These are phyloP conservation scores for Gnathonemus longibarbis DNA, from an alignment of 2,113 vertebrate species.

Conservation along the genomic window DNA sequence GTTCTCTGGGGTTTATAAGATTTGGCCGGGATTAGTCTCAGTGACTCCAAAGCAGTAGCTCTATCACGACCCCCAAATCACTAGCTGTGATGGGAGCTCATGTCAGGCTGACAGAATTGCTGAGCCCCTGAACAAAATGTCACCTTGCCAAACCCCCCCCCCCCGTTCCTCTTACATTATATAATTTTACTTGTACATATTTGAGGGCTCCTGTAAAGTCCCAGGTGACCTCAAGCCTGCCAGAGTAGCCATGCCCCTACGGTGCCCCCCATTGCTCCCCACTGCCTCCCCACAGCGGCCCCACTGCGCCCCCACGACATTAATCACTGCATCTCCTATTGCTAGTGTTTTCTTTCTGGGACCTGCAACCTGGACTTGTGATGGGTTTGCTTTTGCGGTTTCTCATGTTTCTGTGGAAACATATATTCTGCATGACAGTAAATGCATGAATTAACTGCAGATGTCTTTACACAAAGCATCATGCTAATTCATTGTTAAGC, in stretches of 20 bases:
- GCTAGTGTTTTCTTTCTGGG: neutral
- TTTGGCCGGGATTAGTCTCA: neutral
- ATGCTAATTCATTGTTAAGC: neutral
- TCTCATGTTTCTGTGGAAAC: neutral
- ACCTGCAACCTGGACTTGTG: neutral
- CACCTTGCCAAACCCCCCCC: neutral
- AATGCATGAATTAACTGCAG: neutral
- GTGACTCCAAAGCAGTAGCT: neutral
- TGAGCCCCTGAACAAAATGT: neutral
- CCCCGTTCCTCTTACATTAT: neutral
- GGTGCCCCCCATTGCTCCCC: too few species aligned
- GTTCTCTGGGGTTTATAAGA: neutral
- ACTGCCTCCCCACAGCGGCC: neutral
- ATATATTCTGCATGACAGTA: neutral
- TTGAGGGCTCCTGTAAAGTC: neutral
- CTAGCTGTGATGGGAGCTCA: neutral
- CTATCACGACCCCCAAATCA: neutral
- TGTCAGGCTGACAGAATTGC: neutral
- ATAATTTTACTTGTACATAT: neutral
- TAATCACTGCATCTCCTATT: neutral
- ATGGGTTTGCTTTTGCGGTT: neutral
- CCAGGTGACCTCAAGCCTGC: neutral
- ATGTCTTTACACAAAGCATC: neutral
- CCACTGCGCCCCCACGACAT: neutral
- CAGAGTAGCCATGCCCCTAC: neutral